phyloP scores from a whole-genome alignment of 2,888 invertebrate species.

The Parochlus steinenii region DNA sequence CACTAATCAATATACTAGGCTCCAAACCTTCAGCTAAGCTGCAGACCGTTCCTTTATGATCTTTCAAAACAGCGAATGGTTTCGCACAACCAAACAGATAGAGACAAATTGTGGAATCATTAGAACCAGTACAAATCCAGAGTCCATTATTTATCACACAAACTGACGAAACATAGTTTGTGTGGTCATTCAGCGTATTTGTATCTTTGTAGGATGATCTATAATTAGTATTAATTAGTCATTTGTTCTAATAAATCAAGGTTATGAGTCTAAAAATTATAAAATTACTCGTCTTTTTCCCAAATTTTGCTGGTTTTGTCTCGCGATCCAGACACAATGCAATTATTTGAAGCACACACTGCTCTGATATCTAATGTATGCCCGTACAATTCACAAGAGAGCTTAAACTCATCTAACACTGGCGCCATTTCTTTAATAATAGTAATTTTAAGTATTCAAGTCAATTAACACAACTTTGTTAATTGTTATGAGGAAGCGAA shows the following conservation, averaged over 20 bases:
- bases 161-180: conserved; percentile 71
- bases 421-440: conserved; percentile 1
- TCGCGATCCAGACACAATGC: conserved; percentile 72
- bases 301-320: conserved; percentile 79
- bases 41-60: conserved; percentile 43
- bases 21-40: conserved; percentile 31
- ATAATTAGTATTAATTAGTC: conserved; percentile 24
- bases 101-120: conserved; percentile 68
- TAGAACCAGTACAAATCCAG: conserved; percentile 73
- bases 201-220: conserved; percentile 46
- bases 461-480: too few species aligned
- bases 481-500: too few species aligned
- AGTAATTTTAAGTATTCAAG: too few species aligned
- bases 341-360: conserved; percentile 48
- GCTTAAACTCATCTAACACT: conserved; percentile 43
- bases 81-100: conserved; percentile 54
- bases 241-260: not conserved
- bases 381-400: conserved; percentile 59
- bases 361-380: conserved; percentile 78
- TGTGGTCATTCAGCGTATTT: conserved; percentile 60
- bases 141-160: conserved; percentile 58
- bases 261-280: conserved; percentile 14
- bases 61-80: conserved; percentile 51
- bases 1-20: conserved; percentile 50
- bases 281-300: conserved; percentile 48